Evolutionary conservation across 2,797 vertebrate species (phyloP), one percentile per base, ranked within the genome.

Genomic region (Dendrocincla tyrannina): DNA sequence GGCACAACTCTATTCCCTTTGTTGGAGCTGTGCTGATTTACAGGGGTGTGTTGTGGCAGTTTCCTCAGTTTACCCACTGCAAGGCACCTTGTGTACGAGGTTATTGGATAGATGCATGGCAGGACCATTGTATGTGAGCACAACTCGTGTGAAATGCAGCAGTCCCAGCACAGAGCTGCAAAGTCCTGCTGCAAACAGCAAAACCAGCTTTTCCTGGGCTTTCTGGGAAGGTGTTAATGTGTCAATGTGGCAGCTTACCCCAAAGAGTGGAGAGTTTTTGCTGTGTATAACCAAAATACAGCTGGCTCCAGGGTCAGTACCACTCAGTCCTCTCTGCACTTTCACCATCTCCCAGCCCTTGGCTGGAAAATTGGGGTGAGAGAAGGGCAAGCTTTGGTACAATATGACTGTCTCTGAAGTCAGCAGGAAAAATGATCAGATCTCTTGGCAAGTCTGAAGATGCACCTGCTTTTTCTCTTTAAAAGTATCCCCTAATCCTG

Each of bases 171-270:
- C 41, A 68, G 64, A 63, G 17, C 60, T 37, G 64, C 60, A 42
- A 68, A 72, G 14, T 79, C 46, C 50, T 66, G 37, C 49, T 5
- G 5, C 55, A 83, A 80, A 46, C 41, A 91, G 59, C 55, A 52
- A 70, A 76, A 78, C 8, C 1, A 4, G 20, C 37, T 80, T 85
- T 92, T 85, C n/a, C 62, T 30, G 23, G 25, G 11, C 3, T 63
- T 79, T 79, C 74, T 73, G 52, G 64, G 72, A 70, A 85, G 87
- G 64, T 9, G 30, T 69, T 87, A 79, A 79, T 59, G 77, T 76
- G 91, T 72, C 53, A 87, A 69, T 56, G 68, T 52, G 56, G 56
- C 3, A 7, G 28, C 16, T 89, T 73, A 47, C 35, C 63, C 75
- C 83, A 25, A 2, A 1, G 0, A 30, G 32, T 12, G 28, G n/a